Base-by-base conservation (phyloP, 1,140 invertebrate genomes). In the Zaprionus inermis region DNA sequence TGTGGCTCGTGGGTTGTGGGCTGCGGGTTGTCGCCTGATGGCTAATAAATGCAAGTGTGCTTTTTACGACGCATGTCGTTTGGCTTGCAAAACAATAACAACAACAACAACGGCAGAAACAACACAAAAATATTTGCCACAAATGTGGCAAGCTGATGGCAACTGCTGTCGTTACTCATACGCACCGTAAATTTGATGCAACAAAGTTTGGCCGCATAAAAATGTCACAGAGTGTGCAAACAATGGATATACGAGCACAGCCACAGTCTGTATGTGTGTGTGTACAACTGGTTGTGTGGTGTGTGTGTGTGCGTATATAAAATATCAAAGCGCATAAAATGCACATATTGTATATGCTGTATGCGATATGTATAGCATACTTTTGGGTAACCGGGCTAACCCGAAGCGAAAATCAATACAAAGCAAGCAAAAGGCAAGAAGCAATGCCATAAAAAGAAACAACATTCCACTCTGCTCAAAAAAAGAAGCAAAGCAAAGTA, bases 171-270 rank as follows among this genome's bases (percentile, higher is more conserved):
- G 83, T 86, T 86, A 88, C 83, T 86, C 83, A 86, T 88, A 86
- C 83, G 76, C 83, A 86, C 83, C 83, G 83, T 88, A 88, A 86
- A 86, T 88, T 86, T 82, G 83, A 83, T 86, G 83, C 84, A 86
- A 86, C 83, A 86, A 88, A 83, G 83, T 89, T 88, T 82, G 76
- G 78, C 69, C 70, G 82, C 79, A 86, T 86, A 86, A 86, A 86
- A 86, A 86, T 82, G 82, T 88, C 82, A 88, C 83, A 82, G 63
- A 73, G 79, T 77, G 79, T 82, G 79, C 83, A 86, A 83, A 88
- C 82, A 86, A 86, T 88, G 83, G 82, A 57, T 61, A 61, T 57
- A 58, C 36, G 66, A 55, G 51, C 49, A 59, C 38, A 57, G 11
- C 46, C 12, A 44, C 32, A 57, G 44, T 55, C 3, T 32, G 18